Base-by-base conservation (phyloP, 2,113 vertebrate genomes). In the Campylomormyrus tamandua region DNA sequence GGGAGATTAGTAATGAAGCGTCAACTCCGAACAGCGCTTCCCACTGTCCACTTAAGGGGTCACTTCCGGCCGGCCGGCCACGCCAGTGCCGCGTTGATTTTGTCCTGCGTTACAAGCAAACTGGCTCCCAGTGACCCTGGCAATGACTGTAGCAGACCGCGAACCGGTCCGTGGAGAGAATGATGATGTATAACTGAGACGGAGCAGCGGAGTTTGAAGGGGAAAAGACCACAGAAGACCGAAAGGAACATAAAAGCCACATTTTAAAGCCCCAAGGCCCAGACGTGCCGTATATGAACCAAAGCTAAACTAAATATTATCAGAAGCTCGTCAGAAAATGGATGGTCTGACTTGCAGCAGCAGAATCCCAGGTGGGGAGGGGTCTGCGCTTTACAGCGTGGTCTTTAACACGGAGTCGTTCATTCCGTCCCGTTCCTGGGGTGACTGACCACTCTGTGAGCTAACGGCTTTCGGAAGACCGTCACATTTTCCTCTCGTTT, bases 61-160 rank as follows among this genome's bases (percentile, higher is more conserved):
- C 6, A 35, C 77, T 31, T 19, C 45, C 17, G 52, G 31, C 31
- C 10, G 11, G 35, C 90, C 90, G 85, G 50, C 89, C 86, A 88
- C 52, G 49, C 58, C 87, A 88, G 88, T 89, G 58, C 90, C 19
- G 86, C 90, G 58, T 90, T 46, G 91, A 88, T 48, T 89, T 88
- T 90, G 89, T 93, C 89, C 91, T 89, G 90, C 87, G 83, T 91
- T 88, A 90, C 70, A 48, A 86, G 90, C 90, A 84, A 87, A 46
- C 39, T 21, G 49, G 56, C 87, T 89, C 89, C 53, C 87, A 90
- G 42, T 91, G 91, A 90, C 88, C 90, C 83, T 87, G 35, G 87
- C 3, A 90, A 93, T 92, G 88, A 89, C 93, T 93, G 90, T 90
- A 90, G 70, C 91, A 93, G 83, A 89, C 91, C 89, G 42, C 90